Percentiles rank a stretch among this genome's conserved stretches.
Conservation (phyloP, 2,888 invertebrate species). For the Lithophane semibrunnea region DNA sequence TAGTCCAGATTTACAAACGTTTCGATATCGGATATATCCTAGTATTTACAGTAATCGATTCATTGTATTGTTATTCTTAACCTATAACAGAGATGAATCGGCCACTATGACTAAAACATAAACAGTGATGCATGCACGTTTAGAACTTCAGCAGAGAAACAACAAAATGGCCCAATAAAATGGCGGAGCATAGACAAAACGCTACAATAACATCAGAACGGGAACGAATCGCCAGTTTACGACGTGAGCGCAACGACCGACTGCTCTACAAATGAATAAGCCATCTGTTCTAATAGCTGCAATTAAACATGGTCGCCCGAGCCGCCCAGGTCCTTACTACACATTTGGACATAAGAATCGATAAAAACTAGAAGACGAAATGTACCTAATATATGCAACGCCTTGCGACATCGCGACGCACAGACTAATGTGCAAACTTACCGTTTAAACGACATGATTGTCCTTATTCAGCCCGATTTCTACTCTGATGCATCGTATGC, state of each 20-base stretch:
- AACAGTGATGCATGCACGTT: slow-evolving; percentile 78
- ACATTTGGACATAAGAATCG: slow-evolving; percentile 82
- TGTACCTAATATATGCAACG: slow-evolving; percentile 41
- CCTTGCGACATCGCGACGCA: slow-evolving; percentile 40
- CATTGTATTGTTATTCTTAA: slow-evolving; percentile 13
- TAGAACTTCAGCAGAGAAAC: slow-evolving; percentile 82
- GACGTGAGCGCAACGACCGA: slow-evolving; percentile 89
- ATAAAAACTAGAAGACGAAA: slow-evolving; percentile 70
- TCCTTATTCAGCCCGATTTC: slow-evolving; percentile 43
- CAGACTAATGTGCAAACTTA: slow-evolving; percentile 26
- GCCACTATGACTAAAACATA: slow-evolving; percentile 68
- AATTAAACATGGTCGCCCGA: slow-evolving; percentile 89
- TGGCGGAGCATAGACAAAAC: slow-evolving; percentile 89
- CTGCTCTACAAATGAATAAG: slow-evolving; percentile 91
- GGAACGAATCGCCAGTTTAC: slow-evolving; percentile 90
- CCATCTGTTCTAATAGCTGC: slow-evolving; percentile 90
- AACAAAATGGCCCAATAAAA: slow-evolving; percentile 89
- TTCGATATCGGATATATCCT: background rate
- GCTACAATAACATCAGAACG: slow-evolving; percentile 90
- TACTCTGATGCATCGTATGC: slow-evolving; percentile 45
- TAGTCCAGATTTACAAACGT: background rate
- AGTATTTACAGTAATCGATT: background rate
- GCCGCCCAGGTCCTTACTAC: slow-evolving; percentile 77
- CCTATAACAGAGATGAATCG: slow-evolving; percentile 46
- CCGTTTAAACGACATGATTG: slow-evolving; percentile 36